These are phyloP conservation scores for Andrena dorsata DNA, from an alignment of 2,888 invertebrate genomes.

Conservation along the genomic window DNA sequence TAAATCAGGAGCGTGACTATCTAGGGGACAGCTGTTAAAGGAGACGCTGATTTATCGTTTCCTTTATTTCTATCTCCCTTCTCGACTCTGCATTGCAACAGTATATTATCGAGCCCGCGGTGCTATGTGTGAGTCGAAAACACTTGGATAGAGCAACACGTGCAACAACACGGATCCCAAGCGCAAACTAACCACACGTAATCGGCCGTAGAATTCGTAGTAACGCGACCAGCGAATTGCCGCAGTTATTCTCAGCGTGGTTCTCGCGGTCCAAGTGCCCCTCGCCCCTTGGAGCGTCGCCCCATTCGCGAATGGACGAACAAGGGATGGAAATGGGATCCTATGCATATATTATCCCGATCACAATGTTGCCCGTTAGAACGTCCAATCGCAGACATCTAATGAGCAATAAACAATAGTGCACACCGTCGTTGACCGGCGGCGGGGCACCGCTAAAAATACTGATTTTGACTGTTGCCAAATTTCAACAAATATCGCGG, in stretches of 20 bases:
- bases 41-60: no score
- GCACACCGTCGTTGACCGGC: conserved; percentile 57
- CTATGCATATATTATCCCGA: no score
- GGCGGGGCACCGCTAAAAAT: conserved; percentile 80
- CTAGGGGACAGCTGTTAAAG: no score
- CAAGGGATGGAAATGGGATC: no score
- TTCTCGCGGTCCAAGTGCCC: conserved; percentile 17
- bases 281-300: not conserved
- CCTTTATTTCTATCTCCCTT: not conserved
- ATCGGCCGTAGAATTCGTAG: conserved; percentile 24
- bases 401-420: conserved; percentile 72
- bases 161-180: not conserved
- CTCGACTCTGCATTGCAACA: no score
- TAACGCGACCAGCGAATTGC: conserved; percentile 11
- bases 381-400: not conserved
- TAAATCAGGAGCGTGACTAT: no score
- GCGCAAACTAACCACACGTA: not conserved
- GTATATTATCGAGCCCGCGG: no score
- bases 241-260: conserved; percentile 22
- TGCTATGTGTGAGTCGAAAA: not conserved
- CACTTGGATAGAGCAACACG: not conserved
- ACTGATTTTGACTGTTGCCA: conserved; percentile 80
- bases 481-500: conserved; percentile 80
- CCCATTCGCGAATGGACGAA: not conserved
- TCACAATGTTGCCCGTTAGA: no score